Conservation (phyloP, 2,113 vertebrate species). For the Glaucomys volans region DNA sequence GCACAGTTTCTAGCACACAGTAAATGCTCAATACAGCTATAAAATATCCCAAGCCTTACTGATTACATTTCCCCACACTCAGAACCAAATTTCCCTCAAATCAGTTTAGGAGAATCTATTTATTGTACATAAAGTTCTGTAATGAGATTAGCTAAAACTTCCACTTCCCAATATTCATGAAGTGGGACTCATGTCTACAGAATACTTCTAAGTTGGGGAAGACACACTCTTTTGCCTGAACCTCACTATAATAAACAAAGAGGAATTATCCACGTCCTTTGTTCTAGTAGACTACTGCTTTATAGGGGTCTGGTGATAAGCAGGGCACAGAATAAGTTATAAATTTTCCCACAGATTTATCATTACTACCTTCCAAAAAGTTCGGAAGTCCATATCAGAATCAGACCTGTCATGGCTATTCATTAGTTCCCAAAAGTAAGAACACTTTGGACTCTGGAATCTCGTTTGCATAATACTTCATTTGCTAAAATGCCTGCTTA, state of each 20-base stretch:
- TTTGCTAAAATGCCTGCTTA: background rate
- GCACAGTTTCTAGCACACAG: background rate
- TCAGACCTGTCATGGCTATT: background rate
- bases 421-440: background rate
- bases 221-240: background rate
- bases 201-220: background rate
- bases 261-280: background rate
- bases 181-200: background rate
- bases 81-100: conserved; percentile 15
- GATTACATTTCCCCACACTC: background rate
- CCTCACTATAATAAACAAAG: background rate
- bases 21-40: background rate
- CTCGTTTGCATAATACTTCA: background rate
- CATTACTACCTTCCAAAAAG: background rate
- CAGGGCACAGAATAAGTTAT: background rate
- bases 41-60: background rate
- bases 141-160: background rate
- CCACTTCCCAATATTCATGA: background rate
- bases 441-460: background rate
- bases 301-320: background rate
- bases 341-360: background rate
- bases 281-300: background rate
- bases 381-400: background rate
- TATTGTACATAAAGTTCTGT: background rate
- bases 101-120: background rate